Base-by-base conservation (phyloP, 2,797 vertebrate genomes). In the Enteromius paludinosus region DNA sequence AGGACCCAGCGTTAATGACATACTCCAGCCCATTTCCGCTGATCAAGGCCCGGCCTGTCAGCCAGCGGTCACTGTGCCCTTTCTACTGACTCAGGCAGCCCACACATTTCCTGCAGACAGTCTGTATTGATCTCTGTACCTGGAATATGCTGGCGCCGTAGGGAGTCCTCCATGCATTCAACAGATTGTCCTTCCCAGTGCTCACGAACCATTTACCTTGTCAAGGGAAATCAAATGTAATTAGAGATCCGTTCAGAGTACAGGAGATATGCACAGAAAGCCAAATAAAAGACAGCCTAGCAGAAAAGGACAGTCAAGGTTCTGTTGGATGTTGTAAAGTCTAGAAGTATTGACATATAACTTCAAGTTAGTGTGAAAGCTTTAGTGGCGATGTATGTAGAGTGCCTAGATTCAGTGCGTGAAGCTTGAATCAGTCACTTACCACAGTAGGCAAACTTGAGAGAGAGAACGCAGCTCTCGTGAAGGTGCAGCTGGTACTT, bases 401-500 rank as follows among this genome's bases (percentile, higher is more conserved):
- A 65, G 41, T 28, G 18, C 28, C 72, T 59, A 54, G 33, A 56
- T n/a, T 59, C 54, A 30, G 47, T 72, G 30, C 12, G 15, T 49
- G 30, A 73, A 35, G 20, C 30, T 65, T 38, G 15, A n/a, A 30
- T 65, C 17, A 43, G 64, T 54, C 11, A 84, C 96, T 95, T 84
- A 98, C 97, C 97, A 10, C 97, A 98, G 91, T 96, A 98, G 90
- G 97, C 97, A 0, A 99, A 99, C 87, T 98, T 99, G 85, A 99
- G 96, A 2, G 97, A 99, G 5, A 99, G 96, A 84, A 99, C 97
- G 0, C 97, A 99, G 95, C 97, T 99, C 92, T 99, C 97, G 0
- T 99, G 97, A 80, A 99, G 95, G 90, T 98, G 97, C 78, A 99
- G 96, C 95, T 99, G 97, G 90, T 99, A 99, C 82, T 99, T 99